These are phyloP conservation scores for Jacana jacana DNA, from an alignment of 2,113 vertebrate genomes.

Conservation along the genomic window DNA sequence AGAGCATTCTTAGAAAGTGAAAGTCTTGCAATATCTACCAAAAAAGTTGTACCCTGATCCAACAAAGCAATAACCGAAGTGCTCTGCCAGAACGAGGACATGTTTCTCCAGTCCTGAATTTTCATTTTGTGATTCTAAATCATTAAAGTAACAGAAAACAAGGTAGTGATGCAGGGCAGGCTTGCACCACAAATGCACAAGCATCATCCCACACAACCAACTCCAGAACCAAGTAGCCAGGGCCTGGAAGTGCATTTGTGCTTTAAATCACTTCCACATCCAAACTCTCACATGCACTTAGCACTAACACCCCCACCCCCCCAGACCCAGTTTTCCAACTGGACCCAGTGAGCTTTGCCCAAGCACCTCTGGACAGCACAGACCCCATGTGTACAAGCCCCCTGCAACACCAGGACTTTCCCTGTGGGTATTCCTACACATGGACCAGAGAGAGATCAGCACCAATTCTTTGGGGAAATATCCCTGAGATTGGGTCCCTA, in stretches of 20 bases:
- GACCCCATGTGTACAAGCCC: fast-evolving
- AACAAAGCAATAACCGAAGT: not conserved
- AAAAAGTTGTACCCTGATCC: not conserved
- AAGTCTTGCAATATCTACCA: not conserved
- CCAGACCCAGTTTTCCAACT: not conserved
- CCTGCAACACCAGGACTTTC: not conserved
- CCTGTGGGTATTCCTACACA: not conserved
- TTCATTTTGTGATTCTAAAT: not conserved
- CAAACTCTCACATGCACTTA: not conserved
- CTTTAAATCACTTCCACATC: not conserved
- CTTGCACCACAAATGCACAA: not conserved
- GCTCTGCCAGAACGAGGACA: not conserved
- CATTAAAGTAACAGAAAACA: not conserved
- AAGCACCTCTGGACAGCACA: not conserved
- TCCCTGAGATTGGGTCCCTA: not conserved
- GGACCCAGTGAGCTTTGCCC: not conserved
- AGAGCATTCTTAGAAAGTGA: not conserved
- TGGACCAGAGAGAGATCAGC: not conserved
- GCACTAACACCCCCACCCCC: not conserved
- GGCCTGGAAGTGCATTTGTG: not conserved
- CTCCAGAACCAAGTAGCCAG: not conserved
- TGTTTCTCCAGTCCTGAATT: not conserved
- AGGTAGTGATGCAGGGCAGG: not conserved
- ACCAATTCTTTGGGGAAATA: not conserved
- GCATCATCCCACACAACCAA: not conserved